A percentile compares a stretch with the other conserved stretches of the same genome.
These are phyloP conservation scores for Polydesmus complanatus DNA, from an alignment of 2,888 invertebrate genomes.

Conservation along the genomic window DNA sequence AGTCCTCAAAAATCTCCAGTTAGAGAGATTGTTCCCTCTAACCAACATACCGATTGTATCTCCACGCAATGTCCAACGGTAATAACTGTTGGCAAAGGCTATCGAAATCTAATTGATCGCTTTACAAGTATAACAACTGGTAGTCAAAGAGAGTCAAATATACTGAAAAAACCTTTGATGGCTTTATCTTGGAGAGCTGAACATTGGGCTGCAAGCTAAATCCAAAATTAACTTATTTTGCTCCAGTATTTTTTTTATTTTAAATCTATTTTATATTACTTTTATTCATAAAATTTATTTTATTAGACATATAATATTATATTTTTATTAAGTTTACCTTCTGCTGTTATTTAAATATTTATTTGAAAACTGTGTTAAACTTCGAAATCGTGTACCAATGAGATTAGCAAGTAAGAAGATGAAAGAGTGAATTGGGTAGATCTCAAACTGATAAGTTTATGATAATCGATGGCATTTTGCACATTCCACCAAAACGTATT, in stretches of 20 bases:
- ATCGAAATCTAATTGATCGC: constrained; percentile 50
- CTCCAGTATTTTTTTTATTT: not conserved
- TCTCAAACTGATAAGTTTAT: no score
- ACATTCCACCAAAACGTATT: no score
- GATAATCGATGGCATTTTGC: no score
- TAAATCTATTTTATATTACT: not conserved
- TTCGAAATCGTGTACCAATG: no score
- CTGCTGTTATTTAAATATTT: no score
- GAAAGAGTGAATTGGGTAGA: no score
- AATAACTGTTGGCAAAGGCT: constrained; percentile 66
- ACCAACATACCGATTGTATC: not conserved
- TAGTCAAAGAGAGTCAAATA: constrained; percentile 24
- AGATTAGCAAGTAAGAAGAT: no score
- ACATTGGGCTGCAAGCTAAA: constrained; percentile 40
- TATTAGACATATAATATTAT: no score
- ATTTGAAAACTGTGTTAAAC: no score
- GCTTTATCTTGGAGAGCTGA: constrained; percentile 58
- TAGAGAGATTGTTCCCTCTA: not conserved
- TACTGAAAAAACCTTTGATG: constrained; percentile 40
- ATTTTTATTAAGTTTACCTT: no score
- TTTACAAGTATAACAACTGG: constrained; percentile 24
- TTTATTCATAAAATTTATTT: no score
- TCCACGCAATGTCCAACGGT: constrained; percentile 25
- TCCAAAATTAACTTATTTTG: not conserved
- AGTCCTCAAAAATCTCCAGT: not conserved